Evolutionary conservation across 1,140 invertebrate species (phyloP), one percentile per base, ranked within the genome.

Genomic region (Papilio machaon): DNA sequence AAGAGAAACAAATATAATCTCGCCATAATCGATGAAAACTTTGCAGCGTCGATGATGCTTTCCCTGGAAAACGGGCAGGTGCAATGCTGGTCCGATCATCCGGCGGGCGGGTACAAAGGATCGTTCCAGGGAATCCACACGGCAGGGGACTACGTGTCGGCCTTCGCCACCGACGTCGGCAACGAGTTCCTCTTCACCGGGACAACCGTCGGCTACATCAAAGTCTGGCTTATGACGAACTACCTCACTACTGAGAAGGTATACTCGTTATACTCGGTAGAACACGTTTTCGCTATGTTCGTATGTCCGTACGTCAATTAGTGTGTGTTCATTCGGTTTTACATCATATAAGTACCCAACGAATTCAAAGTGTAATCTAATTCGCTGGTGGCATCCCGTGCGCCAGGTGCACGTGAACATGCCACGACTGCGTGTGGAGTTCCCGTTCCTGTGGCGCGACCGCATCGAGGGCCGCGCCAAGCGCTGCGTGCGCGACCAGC

Each of bases 21-120:
- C 54, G 17, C 54, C 8, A 19, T n/a, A 5, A 58, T 58, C 1
- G 46, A 10, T 43, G 13, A 23, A 80, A 52, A 47, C 77, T 10
- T 73, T 81, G 19, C 83, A 91, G 95, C 96, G n/a, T 96, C 96
- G 19, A 87, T 97, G 6, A 87, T 97, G 70, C 92, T 97, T 0
- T 94, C 96, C 0, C 85, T 97, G 64, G 96, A 97, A 87, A 97
- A 96, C 70, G 97, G 97, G 0, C 88, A 94, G 13, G 93, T 97
- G 70, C 97, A 97, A 93, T 95, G 96, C 1, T 97, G 97, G 96
- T 97, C 96, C 11, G 96, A 97, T 89, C 96, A 97, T 87, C 93
- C 96, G n/a, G 94, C 91, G 6, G 96, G 96, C n/a, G 96, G 96
- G 17, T 96, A 95, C 89, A 91, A 97, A 70, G 93, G 94, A 30